A percentile compares a stretch with the other conserved stretches of the same genome.
Conservation (phyloP, 2,797 vertebrate genomes). For the Chanos chanos region DNA sequence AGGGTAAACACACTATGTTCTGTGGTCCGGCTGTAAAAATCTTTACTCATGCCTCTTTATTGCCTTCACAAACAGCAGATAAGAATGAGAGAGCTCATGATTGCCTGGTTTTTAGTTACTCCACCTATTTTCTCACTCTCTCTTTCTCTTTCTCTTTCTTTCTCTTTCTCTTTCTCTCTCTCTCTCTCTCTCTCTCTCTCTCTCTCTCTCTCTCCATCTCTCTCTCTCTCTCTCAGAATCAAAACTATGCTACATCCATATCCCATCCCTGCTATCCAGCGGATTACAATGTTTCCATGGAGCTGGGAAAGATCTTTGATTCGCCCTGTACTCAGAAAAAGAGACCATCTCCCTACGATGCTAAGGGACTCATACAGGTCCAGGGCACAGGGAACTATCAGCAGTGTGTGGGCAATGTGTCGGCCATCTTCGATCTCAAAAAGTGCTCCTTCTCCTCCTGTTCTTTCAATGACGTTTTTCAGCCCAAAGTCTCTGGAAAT, state of each 20-base stretch:
- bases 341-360: rapidly evolving
- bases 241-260: neutral
- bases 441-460: slow-evolving; percentile 53
- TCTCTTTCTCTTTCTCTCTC: slow-evolving; percentile 3
- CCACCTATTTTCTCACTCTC: neutral
- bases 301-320: slow-evolving; percentile 38
- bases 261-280: slow-evolving; percentile 69
- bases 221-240: slow-evolving; percentile 39
- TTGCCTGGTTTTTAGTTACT: no score
- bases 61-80: no score
- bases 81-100: no score
- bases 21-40: no score
- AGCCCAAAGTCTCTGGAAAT: slow-evolving; percentile 56
- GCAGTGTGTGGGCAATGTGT: slow-evolving; percentile 53
- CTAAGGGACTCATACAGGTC: slow-evolving; percentile 33
- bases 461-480: slow-evolving; percentile 64
- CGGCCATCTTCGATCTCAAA: slow-evolving; percentile 61
- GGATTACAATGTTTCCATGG: slow-evolving; percentile 41
- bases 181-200: slow-evolving; percentile 4
- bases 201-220: slow-evolving; percentile 1
- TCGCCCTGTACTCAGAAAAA: slow-evolving; percentile 53
- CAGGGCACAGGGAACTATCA: slow-evolving; percentile 55
- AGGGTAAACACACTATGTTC: no score
- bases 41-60: no score
- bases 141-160: neutral